These are phyloP conservation scores for Propithecus perrieri DNA, from an alignment of 2,797 vertebrate species.

Conservation along the genomic window DNA sequence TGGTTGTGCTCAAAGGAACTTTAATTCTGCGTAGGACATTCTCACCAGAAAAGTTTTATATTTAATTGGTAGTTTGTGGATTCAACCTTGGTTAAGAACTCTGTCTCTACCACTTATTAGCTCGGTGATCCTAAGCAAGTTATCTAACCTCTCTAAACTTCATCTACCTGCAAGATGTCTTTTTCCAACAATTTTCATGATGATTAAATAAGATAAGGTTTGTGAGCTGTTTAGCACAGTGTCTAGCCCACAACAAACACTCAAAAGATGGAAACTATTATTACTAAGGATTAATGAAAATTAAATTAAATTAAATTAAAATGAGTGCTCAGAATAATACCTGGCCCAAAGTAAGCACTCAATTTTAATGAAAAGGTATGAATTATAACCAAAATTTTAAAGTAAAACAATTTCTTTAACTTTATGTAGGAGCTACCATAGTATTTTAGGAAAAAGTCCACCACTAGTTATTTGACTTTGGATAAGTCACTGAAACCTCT, in stretches of 20 bases:
- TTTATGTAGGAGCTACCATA: background rate
- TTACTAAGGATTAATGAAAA: background rate
- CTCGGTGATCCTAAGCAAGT: background rate
- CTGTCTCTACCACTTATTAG: background rate
- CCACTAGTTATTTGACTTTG: background rate
- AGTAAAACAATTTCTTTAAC: background rate
- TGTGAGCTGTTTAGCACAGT: background rate
- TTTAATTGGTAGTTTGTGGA: background rate
- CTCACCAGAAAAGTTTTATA: background rate
- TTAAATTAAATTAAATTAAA: background rate
- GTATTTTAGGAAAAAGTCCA: background rate
- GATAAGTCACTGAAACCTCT: background rate
- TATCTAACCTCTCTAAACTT: background rate
- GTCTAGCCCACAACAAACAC: background rate
- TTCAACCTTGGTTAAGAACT: background rate
- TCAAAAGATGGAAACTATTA: background rate
- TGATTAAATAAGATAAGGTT: background rate
- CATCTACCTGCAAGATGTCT: background rate
- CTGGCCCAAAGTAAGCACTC: background rate
- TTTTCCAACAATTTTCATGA: background rate
- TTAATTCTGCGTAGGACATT: accelerated
- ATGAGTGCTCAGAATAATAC: background rate
- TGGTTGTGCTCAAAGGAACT: slow-evolving; percentile 21
- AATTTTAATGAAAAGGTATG: background rate
- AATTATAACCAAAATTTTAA: background rate